Evolutionary conservation across 2,113 vertebrate species (phyloP), one percentile per base, ranked within the genome.

Genomic region (Mirza zaza): DNA sequence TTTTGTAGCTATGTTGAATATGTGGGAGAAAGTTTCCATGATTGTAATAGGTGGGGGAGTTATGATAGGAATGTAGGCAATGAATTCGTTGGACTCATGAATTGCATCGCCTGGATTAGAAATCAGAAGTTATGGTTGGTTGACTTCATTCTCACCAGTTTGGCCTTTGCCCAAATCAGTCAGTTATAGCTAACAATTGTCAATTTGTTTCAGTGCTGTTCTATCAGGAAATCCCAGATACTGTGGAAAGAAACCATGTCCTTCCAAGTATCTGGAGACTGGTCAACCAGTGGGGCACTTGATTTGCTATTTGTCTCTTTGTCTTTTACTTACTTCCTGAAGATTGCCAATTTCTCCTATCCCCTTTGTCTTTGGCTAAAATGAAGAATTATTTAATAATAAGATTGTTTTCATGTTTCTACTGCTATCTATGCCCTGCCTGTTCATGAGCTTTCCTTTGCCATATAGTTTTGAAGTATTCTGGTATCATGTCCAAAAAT

Each of bases 141-240:
- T 73, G 77, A 70, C 79, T 92, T 92, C 57, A n/a, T 94, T 89
- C 55, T 75, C 50, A 67, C 57, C 63, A 85, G 55, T 89, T 29
- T 67, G 71, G 36, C 34, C 20, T 85, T 88, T 23, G 4, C 32
- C 65, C 80, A 90, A 73, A 67, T 90, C 50, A 90, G 34, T 75
- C n/a, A 36, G 6, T 10, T 90, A 32, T 73, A 79, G 52, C 23
- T 85, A 45, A 48, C 17, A 45, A 48, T n/a, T 42, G 4, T 36
- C 12, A 15, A 7, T 45, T 32, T 71, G 6, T 59, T 50, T 85
- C 55, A 90, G 13, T 32, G 34, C 8, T 68, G 17, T 23, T 39
- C 8, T 87, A 21, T 75, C 17, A 59, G 81, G 32, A 39, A 75
- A 21, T 39, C 55, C 5, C 5, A 29, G 18, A 23, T 57, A n/a